Conservation (phyloP, 2,888 invertebrate genomes). For the Deilephila elpenor region DNA sequence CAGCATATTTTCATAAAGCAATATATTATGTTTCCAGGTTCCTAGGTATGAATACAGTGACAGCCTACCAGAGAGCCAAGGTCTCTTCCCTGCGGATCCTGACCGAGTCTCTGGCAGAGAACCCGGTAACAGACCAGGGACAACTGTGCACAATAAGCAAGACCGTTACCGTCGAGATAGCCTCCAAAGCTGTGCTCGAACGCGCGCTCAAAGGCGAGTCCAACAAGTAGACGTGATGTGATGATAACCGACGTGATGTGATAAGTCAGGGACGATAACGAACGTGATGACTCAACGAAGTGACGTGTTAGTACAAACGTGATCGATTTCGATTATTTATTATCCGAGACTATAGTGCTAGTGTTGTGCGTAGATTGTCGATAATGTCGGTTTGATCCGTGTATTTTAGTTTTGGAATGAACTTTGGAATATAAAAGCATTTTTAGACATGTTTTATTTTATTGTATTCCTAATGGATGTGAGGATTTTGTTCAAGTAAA, state of each 20-base stretch:
- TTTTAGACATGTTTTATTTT: too few species aligned
- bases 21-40: conserved; percentile 84
- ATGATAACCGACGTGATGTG: not conserved
- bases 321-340: too few species aligned
- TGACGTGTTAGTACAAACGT: too few species aligned
- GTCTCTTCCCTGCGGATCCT: conserved; percentile 93
- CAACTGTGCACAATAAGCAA: conserved; percentile 78
- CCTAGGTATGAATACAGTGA: conserved; percentile 93
- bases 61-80: conserved; percentile 96
- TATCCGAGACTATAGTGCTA: conserved; percentile 9
- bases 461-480: too few species aligned
- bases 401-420: not conserved
- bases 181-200: conserved; percentile 72
- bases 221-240: conserved; percentile 47
- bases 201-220: conserved; percentile 72
- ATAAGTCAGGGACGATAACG: not conserved
- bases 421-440: too few species aligned
- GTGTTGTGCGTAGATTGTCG: conserved; percentile 9
- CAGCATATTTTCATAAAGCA: conserved; percentile 50
- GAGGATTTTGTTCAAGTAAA: not conserved
- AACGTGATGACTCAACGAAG: not conserved
- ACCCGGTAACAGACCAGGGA: conserved; percentile 48
- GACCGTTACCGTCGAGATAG: conserved; percentile 80
- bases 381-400: conserved; percentile 2
- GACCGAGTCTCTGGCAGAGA: conserved; percentile 57